These are phyloP conservation scores for Lanius collurio DNA, from an alignment of 2,113 vertebrate species.

Conservation along the genomic window DNA sequence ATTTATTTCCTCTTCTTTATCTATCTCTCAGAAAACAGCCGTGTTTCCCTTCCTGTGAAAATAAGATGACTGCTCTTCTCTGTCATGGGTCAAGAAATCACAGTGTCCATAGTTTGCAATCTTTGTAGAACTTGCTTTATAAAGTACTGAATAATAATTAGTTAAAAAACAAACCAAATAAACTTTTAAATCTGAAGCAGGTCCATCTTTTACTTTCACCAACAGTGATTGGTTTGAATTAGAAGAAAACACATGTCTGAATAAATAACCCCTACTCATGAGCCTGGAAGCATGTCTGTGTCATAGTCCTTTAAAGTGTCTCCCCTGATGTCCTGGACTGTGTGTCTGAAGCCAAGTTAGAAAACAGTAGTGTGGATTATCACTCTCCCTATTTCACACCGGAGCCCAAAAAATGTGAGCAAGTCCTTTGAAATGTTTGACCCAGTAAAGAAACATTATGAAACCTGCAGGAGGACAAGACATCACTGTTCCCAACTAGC, in stretches of 20 bases:
- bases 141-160: neutral
- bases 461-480: neutral
- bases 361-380: neutral
- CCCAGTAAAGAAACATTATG: neutral
- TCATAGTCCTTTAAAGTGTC: neutral
- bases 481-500: neutral
- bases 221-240: neutral
- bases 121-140: neutral
- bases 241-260: neutral
- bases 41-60: neutral
- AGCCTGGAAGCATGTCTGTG: neutral
- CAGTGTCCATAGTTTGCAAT: neutral
- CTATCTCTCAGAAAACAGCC: neutral
- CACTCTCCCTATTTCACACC: neutral
- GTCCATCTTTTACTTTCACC: neutral
- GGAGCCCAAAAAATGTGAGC: neutral
- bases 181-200: neutral
- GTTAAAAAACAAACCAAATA: neutral
- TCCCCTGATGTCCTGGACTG: neutral
- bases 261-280: neutral
- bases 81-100: neutral
- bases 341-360: neutral
- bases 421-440: neutral
- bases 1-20: slow-evolving; percentile 34
- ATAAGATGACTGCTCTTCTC: neutral